A percentile compares a stretch with the other conserved stretches of the same genome.
phyloP scores from a whole-genome alignment of 2,797 vertebrate species.

The Coregonus sp. region DNA sequence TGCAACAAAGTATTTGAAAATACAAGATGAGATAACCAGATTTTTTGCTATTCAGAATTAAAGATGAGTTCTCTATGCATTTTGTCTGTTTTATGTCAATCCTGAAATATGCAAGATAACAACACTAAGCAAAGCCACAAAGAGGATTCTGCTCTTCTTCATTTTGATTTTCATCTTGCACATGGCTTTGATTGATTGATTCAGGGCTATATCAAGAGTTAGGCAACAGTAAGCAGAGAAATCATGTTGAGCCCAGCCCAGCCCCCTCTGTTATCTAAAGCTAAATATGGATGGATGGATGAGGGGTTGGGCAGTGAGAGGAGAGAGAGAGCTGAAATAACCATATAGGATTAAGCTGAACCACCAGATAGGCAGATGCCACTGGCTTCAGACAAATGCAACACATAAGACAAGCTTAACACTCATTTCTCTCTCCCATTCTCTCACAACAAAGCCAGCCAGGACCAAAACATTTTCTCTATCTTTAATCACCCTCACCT shows the following conservation, averaged over 20 bases:
- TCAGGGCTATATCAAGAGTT: neutral
- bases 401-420: neutral
- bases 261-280: neutral
- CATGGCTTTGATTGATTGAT: neutral
- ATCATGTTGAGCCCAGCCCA: neutral
- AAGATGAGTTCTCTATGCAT: neutral
- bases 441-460: neutral
- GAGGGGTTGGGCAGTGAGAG: neutral
- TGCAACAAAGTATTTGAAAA: neutral
- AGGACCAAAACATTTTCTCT: neutral
- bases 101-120: neutral
- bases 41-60: neutral
- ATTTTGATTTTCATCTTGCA: neutral
- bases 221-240: neutral
- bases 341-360: slow-evolving; percentile 3
- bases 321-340: neutral
- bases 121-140: neutral
- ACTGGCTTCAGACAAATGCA: neutral
- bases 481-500: neutral
- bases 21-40: neutral
- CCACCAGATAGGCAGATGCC: neutral
- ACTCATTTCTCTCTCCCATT: neutral
- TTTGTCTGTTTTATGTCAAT: neutral
- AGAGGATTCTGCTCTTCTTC: neutral
- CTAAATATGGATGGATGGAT: neutral